phyloP scores from a whole-genome alignment of 2,113 vertebrate species.

The Tetrax tetrax region DNA sequence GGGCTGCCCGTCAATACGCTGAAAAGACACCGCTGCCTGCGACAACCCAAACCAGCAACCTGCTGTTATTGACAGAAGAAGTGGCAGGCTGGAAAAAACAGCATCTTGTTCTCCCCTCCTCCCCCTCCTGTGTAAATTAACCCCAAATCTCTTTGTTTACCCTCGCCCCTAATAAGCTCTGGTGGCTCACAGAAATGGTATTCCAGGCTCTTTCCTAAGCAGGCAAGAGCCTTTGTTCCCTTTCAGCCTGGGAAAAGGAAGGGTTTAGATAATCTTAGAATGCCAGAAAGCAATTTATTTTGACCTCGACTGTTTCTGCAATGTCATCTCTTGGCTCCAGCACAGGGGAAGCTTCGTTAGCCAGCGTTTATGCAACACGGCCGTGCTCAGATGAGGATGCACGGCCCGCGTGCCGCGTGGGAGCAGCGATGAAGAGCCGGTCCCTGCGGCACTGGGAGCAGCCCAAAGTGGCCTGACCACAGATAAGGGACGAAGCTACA shows the following conservation, averaged over 20 bases:
- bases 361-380: fast-evolving
- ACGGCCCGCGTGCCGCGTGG: fast-evolving
- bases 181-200: not conserved
- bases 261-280: slow-evolving; percentile 42
- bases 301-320: slow-evolving; percentile 52
- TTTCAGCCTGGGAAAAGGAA: slow-evolving; percentile 36
- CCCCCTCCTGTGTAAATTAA: slow-evolving; percentile 9
- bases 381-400: fast-evolving
- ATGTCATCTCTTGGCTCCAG: slow-evolving; percentile 42
- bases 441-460: not conserved
- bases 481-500: not conserved
- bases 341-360: fast-evolving
- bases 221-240: slow-evolving; percentile 14
- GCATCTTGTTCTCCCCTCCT: not conserved
- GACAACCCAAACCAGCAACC: not conserved
- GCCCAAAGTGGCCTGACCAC: fast-evolving
- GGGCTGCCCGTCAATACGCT: not conserved
- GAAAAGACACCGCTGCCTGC: not conserved
- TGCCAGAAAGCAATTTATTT: slow-evolving; percentile 65
- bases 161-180: not conserved
- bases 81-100: not conserved
- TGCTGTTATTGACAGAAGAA: not conserved
- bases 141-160: slow-evolving; percentile 56
- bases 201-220: slow-evolving; percentile 17
- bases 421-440: fast-evolving